Base-by-base conservation (phyloP, 2,113 vertebrate species). In the Channa maculata region DNA sequence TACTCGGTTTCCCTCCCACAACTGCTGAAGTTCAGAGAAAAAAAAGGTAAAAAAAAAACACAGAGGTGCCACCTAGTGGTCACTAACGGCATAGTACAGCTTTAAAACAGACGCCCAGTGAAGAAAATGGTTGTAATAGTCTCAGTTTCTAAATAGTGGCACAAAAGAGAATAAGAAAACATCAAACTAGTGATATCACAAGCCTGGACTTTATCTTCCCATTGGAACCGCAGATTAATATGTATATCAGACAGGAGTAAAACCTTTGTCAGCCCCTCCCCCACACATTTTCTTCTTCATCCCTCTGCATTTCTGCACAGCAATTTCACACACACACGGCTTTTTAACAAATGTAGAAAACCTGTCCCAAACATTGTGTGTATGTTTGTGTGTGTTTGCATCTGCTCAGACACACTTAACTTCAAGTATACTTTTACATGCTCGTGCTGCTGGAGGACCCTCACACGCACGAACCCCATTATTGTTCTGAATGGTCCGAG, bases 401-500 rank as follows among this genome's bases (percentile, higher is more conserved):
- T 65, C 14, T 33, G 12, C 54, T 50, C 13, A 45, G 7, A 38
- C 38, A 54, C 71, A 46, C 34, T 60, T 45, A 8, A 66, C 13
- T 52, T 70, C 54, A 79, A 82, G 79, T 49, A 8, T n/a, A 48
- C 67, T 65, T 49, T 6, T 5, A 7, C 38, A 66, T 34, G 33
- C 48, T 65, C 11, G n/a, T 36, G 34, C 13, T 37, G 36, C 54
- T 77, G 37, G 3, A 85, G 77, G 54, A 68, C 59, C 13, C 68
- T 79, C 15, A 58, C 38, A 48, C 72, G 50, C 62, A 68, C 57
- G 39, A 73, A 69, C 39, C 44, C 55, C 12, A 33, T 73, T 74
- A 54, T 54, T 71, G 57, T 54, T 62, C 49, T 80, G 43, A 58
- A 67, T 74, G 52, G 77, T 74, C 65, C 6, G 38, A 83, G 83